These are phyloP conservation scores for Merluccius polli DNA, from an alignment of 2,797 vertebrate species.

Conservation along the genomic window DNA sequence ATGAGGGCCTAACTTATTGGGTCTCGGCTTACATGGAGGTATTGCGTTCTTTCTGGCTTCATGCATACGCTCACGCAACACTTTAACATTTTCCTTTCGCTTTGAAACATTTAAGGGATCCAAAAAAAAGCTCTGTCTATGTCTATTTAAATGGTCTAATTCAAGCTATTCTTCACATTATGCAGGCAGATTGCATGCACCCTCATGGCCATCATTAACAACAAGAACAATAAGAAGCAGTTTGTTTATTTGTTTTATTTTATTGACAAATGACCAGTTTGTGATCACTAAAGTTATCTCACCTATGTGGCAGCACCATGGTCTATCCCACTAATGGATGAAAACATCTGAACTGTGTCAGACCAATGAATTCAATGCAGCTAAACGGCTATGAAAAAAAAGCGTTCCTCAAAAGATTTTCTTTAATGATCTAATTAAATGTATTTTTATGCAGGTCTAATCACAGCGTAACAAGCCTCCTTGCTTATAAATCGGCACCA, in stretches of 20 bases:
- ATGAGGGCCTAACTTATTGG: constrained; percentile 29
- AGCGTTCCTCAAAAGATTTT: not conserved
- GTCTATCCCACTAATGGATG: not conserved
- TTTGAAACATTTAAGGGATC: constrained; percentile 1
- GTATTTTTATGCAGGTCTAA: not conserved
- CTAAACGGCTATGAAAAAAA: not conserved
- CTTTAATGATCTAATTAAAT: not conserved
- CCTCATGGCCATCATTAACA: not conserved
- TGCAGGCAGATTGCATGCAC: not conserved
- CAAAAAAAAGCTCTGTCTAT: not conserved
- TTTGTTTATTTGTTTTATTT: constrained; percentile 1
- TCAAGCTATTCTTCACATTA: not conserved
- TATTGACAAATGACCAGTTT: not conserved
- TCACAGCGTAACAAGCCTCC: not conserved
- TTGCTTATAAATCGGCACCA: not conserved
- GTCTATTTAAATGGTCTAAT: not conserved
- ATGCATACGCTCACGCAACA: not conserved
- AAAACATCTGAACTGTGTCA: not conserved
- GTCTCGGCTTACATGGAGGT: constrained; percentile 6
- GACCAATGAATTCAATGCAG: not conserved
- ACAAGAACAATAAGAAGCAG: not conserved
- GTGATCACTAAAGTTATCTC: not conserved
- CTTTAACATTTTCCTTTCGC: not conserved
- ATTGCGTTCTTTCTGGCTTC: not conserved
- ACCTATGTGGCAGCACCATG: not conserved